These are phyloP conservation scores for Polyergus mexicanus DNA, from an alignment of 1,140 invertebrate species.

Conservation along the genomic window DNA sequence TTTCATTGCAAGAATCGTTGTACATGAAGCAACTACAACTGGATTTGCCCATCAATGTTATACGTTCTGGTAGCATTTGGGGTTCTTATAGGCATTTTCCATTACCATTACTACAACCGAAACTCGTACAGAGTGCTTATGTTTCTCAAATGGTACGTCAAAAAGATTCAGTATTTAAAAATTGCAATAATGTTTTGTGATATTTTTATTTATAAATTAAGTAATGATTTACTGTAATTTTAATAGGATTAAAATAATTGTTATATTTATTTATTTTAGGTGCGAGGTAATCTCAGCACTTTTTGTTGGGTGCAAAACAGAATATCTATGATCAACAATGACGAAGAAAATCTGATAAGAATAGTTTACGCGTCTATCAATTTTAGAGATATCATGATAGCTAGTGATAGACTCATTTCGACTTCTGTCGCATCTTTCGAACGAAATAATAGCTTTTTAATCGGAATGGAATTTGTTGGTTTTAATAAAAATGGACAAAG, in stretches of 20 bases:
- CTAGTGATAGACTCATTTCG: slow-evolving; percentile 91
- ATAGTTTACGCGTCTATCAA: slow-evolving; percentile 90
- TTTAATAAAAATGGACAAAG: slow-evolving; percentile 85
- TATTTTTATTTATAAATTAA: background rate
- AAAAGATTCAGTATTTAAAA: background rate
- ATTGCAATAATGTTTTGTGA: background rate
- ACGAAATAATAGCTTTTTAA: slow-evolving; percentile 89
- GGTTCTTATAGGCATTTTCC: slow-evolving; percentile 92
- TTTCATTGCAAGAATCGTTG: slow-evolving; percentile 88
- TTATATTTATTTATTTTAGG: background rate
- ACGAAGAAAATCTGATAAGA: slow-evolving; percentile 84
- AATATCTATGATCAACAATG: slow-evolving; percentile 72
- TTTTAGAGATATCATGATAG: slow-evolving; percentile 93
- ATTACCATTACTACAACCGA: slow-evolving; percentile 84
- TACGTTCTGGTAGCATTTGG: slow-evolving; percentile 89
- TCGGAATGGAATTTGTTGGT: slow-evolving; percentile 92
- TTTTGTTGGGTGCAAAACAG: slow-evolving; percentile 93
- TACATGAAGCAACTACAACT: slow-evolving; percentile 89
- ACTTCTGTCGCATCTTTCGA: slow-evolving; percentile 88
- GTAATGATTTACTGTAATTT: background rate
- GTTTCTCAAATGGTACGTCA: slow-evolving; percentile 89
- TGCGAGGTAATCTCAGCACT: slow-evolving; percentile 94
- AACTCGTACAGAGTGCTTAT: slow-evolving; percentile 89
- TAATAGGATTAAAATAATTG: background rate
- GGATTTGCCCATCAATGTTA: slow-evolving; percentile 93